phyloP scores from a whole-genome alignment of 2,888 invertebrate genomes.

The Gastracanthus pulcherrimus region DNA sequence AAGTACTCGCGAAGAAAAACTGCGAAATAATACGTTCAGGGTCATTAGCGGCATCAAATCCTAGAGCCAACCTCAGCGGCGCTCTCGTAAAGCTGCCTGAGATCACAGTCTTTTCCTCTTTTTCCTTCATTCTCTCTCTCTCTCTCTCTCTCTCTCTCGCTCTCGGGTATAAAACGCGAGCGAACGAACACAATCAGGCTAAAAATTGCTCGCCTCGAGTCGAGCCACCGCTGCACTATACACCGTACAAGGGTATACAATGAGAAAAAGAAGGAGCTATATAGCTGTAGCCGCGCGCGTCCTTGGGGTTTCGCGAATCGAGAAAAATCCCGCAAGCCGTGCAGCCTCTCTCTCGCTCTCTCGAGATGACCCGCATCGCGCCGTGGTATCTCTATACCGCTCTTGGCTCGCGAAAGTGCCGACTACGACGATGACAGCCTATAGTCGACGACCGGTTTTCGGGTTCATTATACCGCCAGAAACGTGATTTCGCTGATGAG shows the following conservation, averaged over 20 bases:
- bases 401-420: slow-evolving; percentile 15
- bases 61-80: background rate
- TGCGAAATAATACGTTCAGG: slow-evolving; percentile 14
- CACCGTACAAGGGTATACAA: background rate
- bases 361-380: slow-evolving; percentile 16
- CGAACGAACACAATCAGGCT: background rate
- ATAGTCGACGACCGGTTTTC: slow-evolving; percentile 23
- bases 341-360: no score
- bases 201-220: slow-evolving; percentile 12
- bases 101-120: background rate
- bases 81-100: slow-evolving; percentile 6
- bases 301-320: slow-evolving; percentile 23
- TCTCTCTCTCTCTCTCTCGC: background rate
- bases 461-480: slow-evolving; percentile 14
- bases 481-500: slow-evolving; percentile 38
- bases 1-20: background rate
- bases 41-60: slow-evolving; percentile 20
- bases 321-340: slow-evolving; percentile 18
- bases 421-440: no score
- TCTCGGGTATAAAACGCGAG: background rate
- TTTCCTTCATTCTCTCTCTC: background rate
- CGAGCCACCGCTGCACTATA: background rate
- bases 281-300: background rate
- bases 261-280: no score
- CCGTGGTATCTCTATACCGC: background rate